Percentiles rank a stretch among this genome's conserved stretches.
Evolutionary conservation across 92 coral and sea anemone genomes (phyloP).

Genomic region (Phenganax stokvisi): DNA sequence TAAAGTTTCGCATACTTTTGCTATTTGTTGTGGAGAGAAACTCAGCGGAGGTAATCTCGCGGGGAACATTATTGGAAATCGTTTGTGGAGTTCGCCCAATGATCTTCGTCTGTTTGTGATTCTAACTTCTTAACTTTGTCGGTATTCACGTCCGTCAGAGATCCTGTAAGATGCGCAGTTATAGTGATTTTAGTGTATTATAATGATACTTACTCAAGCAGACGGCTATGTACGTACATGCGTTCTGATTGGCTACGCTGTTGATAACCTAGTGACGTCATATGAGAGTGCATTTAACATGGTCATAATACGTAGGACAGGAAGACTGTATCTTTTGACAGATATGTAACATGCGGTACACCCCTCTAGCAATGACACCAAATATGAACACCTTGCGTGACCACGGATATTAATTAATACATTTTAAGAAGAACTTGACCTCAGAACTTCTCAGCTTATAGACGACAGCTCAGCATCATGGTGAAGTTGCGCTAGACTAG

Average conservation of each 20-base stretch:
- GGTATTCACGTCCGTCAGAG: not conserved
- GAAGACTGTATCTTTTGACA: slow-evolving; percentile 25
- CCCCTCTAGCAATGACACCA: slow-evolving; percentile 21
- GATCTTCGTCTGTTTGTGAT: not conserved
- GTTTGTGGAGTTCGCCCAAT: not conserved
- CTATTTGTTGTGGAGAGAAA: slow-evolving; percentile 95
- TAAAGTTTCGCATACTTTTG: slow-evolving; percentile 95
- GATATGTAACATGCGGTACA: slow-evolving; percentile 16
- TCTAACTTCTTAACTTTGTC: too few species aligned
- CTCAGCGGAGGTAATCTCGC: slow-evolving; percentile 94
- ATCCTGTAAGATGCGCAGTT: slow-evolving; percentile 19
- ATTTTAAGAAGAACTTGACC: slow-evolving; percentile 14
- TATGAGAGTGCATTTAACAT: slow-evolving; percentile 14
- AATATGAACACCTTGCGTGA: slow-evolving; percentile 30
- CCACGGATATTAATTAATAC: slow-evolving; percentile 24
- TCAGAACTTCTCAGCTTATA: slow-evolving; percentile 10
- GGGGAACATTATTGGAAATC: not conserved
- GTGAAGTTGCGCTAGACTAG: not conserved
- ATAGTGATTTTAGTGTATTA: slow-evolving; percentile 18
- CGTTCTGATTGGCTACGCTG: slow-evolving; percentile 22
- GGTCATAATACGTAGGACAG: slow-evolving; percentile 19
- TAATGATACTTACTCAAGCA: slow-evolving; percentile 22
- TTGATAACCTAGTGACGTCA: slow-evolving; percentile 19
- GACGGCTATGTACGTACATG: not conserved
- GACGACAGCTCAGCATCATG: not conserved